These are phyloP conservation scores for Drosophila borealis DNA, from an alignment of 2,888 invertebrate genomes.

Conservation along the genomic window DNA sequence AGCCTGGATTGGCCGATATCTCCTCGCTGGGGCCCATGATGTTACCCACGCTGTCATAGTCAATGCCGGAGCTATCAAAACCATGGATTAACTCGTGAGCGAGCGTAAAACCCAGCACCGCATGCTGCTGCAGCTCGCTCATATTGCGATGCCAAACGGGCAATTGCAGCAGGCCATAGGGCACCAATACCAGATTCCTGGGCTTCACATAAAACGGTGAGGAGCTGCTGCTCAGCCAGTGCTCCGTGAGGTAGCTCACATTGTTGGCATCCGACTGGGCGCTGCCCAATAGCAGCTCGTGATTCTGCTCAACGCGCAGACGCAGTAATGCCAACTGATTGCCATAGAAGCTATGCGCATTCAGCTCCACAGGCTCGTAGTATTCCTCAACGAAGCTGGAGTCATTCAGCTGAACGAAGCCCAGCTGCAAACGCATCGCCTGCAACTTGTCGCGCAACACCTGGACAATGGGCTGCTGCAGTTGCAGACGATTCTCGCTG, in stretches of 20 bases:
- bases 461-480: conserved; percentile 69
- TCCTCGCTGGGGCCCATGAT: conserved; percentile 82
- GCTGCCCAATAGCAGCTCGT: conserved; percentile 48
- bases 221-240: conserved; percentile 75
- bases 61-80: conserved; percentile 81
- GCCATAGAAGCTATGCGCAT: conserved; percentile 75
- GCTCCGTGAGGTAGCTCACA: conserved; percentile 63
- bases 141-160: conserved; percentile 78
- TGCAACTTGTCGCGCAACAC: conserved; percentile 73
- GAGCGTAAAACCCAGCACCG: conserved; percentile 78
- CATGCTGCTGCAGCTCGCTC: conserved; percentile 72
- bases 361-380: conserved; percentile 67
- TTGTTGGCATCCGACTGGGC: conserved; percentile 40
- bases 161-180: conserved; percentile 78
- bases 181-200: conserved; percentile 79
- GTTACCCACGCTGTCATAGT: conserved; percentile 81
- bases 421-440: conserved; percentile 78
- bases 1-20: conserved; percentile 72
- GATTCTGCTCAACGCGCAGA: conserved; percentile 67
- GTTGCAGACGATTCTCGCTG: conserved; percentile 73
- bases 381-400: conserved; percentile 68
- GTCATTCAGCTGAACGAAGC: conserved; percentile 75
- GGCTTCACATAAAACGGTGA: conserved; percentile 82
- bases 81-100: conserved; percentile 83
- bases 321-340: conserved; percentile 79